Evolutionary conservation across 2,797 vertebrate species (phyloP).

Genomic region (Ibycter americanus): DNA sequence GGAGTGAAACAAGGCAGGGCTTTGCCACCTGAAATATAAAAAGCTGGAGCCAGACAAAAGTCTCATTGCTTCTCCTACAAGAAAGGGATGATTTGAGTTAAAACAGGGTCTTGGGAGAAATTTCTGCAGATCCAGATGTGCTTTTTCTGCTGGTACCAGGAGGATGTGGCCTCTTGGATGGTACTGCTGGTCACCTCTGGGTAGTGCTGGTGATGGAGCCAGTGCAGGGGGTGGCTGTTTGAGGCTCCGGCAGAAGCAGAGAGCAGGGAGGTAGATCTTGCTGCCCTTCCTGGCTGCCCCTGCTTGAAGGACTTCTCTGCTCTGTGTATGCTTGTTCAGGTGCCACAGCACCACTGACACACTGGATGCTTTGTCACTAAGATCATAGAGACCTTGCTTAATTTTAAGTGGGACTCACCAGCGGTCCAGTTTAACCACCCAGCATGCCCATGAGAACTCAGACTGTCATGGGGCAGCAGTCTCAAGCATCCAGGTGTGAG

Average conservation of each 20-base stretch:
- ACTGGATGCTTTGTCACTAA: neutral
- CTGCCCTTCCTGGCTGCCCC: neutral
- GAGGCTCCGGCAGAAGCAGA: neutral
- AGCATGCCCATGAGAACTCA: neutral
- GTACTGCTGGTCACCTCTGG: neutral
- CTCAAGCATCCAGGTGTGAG: neutral
- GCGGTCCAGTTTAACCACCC: neutral
- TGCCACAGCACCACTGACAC: neutral
- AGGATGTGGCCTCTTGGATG: neutral
- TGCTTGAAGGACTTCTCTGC: neutral
- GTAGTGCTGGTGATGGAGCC: neutral
- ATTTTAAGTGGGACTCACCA: neutral
- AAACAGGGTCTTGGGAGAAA: neutral
- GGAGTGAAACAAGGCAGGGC: neutral
- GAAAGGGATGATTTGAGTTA: neutral
- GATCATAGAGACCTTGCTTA: neutral
- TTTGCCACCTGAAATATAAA: neutral
- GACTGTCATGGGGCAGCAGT: neutral
- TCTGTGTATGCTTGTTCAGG: neutral
- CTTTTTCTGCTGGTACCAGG: neutral
- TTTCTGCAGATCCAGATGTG: neutral
- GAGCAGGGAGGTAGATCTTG: neutral
- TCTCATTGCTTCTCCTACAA: neutral
- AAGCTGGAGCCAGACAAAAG: neutral
- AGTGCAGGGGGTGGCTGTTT: no score